A percentile compares a stretch with the other conserved stretches of the same genome.
phyloP scores from a whole-genome alignment of 2,888 invertebrate species.

The Danaus chrysippus region DNA sequence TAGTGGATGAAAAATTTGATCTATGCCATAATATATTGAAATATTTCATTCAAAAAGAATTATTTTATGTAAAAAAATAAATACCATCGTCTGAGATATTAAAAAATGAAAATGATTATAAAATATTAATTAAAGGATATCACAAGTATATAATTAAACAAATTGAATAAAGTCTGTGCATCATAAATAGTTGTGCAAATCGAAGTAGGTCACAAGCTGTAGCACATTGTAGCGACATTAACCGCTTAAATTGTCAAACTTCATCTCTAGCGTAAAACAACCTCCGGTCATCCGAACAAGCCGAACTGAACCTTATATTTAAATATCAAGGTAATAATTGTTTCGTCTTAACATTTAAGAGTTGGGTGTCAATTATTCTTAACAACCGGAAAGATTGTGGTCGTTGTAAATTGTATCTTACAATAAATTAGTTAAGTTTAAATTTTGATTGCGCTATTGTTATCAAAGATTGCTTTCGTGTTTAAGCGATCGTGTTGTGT shows the following conservation, averaged over 20 bases:
- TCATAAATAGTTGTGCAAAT: slow-evolving; percentile 1
- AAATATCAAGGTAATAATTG: slow-evolving; percentile 4
- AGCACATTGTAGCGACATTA: slow-evolving; percentile 10
- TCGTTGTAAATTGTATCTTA: slow-evolving; percentile 15
- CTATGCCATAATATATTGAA: too few relatives aligned
- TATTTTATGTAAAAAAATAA: too few relatives aligned
- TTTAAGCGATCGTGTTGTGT: not conserved
- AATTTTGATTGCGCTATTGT: slow-evolving; percentile 7
- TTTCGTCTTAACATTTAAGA: slow-evolving; percentile 16
- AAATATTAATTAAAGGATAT: too few relatives aligned
- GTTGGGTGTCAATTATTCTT: slow-evolving; percentile 27
- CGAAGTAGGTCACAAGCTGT: slow-evolving; percentile 11
- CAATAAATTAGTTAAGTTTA: not conserved
- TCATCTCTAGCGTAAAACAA: slow-evolving; percentile 24
- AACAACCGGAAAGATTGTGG: slow-evolving; percentile 18
- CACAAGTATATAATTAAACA: too few relatives aligned
- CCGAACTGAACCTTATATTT: slow-evolving; percentile 12
- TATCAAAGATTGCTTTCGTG: slow-evolving; percentile 1
- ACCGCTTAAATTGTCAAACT: slow-evolving; percentile 27
- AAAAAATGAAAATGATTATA: too few relatives aligned
- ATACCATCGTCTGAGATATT: too few relatives aligned
- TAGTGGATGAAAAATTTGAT: too few relatives aligned
- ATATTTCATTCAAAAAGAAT: too few relatives aligned
- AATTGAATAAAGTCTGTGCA: not conserved
- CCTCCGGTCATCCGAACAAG: slow-evolving; percentile 19